Conservation (phyloP, 2,888 invertebrate genomes). For the Resseliella maxima region DNA sequence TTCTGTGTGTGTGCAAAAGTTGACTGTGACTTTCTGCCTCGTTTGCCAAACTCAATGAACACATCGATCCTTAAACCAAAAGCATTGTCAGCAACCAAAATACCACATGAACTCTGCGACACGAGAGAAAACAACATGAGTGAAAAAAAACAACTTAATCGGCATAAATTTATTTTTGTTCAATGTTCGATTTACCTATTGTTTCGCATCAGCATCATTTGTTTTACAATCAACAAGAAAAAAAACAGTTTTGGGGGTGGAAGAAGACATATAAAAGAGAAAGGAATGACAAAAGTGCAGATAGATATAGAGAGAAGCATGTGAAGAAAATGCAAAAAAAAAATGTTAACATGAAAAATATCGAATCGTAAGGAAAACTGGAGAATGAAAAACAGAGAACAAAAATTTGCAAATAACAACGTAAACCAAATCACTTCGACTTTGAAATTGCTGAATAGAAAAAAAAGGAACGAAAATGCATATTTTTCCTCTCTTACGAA, state of each 20-base stretch:
- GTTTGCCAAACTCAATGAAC: background rate
- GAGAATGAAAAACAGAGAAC: background rate
- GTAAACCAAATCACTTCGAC: background rate
- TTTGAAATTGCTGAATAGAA: background rate
- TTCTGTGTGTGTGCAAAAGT: too few relatives aligned
- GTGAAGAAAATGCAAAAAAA: background rate
- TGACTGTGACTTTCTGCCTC: background rate
- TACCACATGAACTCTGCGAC: background rate
- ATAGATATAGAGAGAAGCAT: too few relatives aligned
- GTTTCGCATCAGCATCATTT: background rate
- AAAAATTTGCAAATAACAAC: background rate
- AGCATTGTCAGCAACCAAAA: background rate
- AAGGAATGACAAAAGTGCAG: too few relatives aligned
- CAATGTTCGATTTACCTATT: background rate
- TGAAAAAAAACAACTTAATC: background rate
- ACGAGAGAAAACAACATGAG: background rate
- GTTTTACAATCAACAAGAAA: background rate
- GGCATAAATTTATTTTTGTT: background rate
- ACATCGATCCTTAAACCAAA: background rate
- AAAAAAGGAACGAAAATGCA: background rate
- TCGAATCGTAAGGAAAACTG: background rate
- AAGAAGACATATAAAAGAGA: background rate
- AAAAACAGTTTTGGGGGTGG: background rate
- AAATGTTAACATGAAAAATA: constrained; percentile 11
- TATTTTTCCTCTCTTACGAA: too few relatives aligned